Evolutionary conservation across 53 echinoderm and acorn worm species (phyloP).

Genomic region (Zoroaster sp.): DNA sequence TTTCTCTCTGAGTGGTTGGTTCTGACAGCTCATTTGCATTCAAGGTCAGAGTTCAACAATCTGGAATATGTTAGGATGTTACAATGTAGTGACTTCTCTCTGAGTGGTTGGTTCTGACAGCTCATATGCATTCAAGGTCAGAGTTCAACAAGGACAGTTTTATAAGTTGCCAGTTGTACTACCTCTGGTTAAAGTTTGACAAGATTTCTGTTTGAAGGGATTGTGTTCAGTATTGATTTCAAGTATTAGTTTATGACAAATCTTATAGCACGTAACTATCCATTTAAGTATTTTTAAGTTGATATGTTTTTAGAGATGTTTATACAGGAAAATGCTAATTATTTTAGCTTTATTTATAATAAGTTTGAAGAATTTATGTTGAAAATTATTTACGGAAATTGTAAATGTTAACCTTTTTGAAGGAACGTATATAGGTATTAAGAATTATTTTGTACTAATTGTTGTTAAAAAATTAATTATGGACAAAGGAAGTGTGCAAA

Average conservation of each 20-base stretch:
- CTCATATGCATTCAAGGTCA: background rate
- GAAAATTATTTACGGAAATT: background rate
- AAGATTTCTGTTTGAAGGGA: too few relatives aligned
- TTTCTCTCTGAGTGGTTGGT: background rate
- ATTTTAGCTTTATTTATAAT: background rate
- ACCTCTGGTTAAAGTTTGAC: too few relatives aligned
- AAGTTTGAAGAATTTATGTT: background rate
- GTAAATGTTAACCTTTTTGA: background rate
- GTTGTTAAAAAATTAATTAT: background rate
- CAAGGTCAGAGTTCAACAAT: background rate
- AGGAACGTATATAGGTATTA: background rate
- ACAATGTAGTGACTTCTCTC: background rate
- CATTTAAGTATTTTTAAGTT: background rate
- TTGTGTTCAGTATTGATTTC: constrained; percentile 10
- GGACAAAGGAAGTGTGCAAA: background rate
- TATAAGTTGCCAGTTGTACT: too few relatives aligned
- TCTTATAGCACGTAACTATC: too few relatives aligned
- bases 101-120: background rate
- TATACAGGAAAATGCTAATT: background rate
- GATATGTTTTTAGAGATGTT: background rate
- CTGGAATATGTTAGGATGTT: background rate
- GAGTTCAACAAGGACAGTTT: background rate
- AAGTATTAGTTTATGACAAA: background rate
- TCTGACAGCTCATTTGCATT: background rate
- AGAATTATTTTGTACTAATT: constrained; percentile 17